A percentile compares a stretch with the other conserved stretches of the same genome.
phyloP scores from a whole-genome alignment of 92 coral and sea anemone genomes.

The Zoanthus solanderi region DNA sequence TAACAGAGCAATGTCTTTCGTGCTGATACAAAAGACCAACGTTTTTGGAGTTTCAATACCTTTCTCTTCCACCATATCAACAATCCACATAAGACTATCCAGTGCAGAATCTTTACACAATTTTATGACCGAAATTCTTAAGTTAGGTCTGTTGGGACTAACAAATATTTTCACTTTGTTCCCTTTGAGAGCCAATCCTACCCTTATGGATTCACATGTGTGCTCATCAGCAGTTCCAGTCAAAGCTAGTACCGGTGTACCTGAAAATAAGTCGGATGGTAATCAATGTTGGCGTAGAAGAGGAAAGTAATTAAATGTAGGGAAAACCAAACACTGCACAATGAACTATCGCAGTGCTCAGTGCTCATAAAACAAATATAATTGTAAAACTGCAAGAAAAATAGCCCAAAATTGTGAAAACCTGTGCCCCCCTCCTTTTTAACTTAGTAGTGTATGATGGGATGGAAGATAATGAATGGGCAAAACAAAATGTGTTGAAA shows the following conservation, averaged over 20 bases:
- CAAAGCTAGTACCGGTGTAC: conserved; percentile 46
- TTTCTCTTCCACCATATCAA: conserved; percentile 9
- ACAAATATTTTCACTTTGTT: conserved; percentile 3
- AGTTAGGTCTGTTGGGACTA: conserved; percentile 33
- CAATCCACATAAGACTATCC: conserved; percentile 5
- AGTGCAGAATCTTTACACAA: not conserved
- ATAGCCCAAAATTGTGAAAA: conserved; percentile 3
- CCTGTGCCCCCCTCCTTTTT: conserved; percentile 8
- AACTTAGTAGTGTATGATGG: conserved; percentile 4
- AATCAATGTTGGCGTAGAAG: not conserved
- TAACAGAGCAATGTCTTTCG: conserved; percentile 13
- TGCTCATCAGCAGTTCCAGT: conserved; percentile 47
- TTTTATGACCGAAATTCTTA: conserved; percentile 33
- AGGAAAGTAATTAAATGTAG: not conserved
- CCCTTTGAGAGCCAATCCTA: not conserved
- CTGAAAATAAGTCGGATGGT: conserved; percentile 1
- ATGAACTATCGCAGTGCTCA: not conserved
- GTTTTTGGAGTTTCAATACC: conserved; percentile 48
- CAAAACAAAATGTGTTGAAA: conserved; percentile 2
- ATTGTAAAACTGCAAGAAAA: not conserved
- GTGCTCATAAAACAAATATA: not conserved
- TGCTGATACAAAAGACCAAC: conserved; percentile 26
- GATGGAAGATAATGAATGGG: conserved; percentile 1
- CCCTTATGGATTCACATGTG: conserved; percentile 25
- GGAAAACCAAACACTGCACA: not conserved